phyloP scores from a whole-genome alignment of 30 jellyfish, hydroid and myxozoan genomes.

The Nemopilema nomurai region DNA sequence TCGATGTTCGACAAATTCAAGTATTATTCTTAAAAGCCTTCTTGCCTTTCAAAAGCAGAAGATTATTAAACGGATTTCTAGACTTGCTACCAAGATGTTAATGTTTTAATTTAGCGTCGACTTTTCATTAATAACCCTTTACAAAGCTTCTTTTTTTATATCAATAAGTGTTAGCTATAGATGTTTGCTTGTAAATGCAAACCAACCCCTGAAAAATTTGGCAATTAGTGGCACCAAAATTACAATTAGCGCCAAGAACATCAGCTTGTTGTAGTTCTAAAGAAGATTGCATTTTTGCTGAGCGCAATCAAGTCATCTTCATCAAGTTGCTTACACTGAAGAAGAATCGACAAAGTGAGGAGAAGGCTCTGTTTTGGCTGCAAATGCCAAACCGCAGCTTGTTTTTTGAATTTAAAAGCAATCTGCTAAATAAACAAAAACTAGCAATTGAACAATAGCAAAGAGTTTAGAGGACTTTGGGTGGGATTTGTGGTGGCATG shows the following conservation, averaged over 20 bases:
- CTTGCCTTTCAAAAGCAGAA: too few relatives aligned
- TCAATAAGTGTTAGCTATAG: too few relatives aligned
- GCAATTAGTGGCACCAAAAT: too few relatives aligned
- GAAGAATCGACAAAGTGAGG: not conserved
- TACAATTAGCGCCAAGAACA: not conserved
- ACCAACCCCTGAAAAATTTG: too few relatives aligned
- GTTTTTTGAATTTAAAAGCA: not conserved
- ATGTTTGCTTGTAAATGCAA: not conserved
- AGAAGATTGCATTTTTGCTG: not conserved
- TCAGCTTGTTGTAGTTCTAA: not conserved
- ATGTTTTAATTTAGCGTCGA: too few relatives aligned
- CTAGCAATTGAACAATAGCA: conserved; percentile 10
- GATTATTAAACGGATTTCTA: too few relatives aligned
- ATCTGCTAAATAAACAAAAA: conserved; percentile 21
- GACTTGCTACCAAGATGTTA: too few relatives aligned
- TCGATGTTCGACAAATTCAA: too few relatives aligned
- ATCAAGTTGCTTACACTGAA: not conserved
- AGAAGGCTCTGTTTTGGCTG: not conserved
- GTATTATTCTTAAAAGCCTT: too few relatives aligned
- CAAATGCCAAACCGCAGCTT: not conserved
- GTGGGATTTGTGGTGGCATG: conserved; percentile 56
- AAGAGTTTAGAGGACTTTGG: conserved; percentile 11
- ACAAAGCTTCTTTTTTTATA: too few relatives aligned
- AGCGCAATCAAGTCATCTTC: not conserved
- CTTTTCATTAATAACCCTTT: too few relatives aligned